A percentile compares a stretch with the other conserved stretches of the same genome.
Evolutionary conservation across 2,113 vertebrate genomes (phyloP).

Genomic region (Tyrannus savana): DNA sequence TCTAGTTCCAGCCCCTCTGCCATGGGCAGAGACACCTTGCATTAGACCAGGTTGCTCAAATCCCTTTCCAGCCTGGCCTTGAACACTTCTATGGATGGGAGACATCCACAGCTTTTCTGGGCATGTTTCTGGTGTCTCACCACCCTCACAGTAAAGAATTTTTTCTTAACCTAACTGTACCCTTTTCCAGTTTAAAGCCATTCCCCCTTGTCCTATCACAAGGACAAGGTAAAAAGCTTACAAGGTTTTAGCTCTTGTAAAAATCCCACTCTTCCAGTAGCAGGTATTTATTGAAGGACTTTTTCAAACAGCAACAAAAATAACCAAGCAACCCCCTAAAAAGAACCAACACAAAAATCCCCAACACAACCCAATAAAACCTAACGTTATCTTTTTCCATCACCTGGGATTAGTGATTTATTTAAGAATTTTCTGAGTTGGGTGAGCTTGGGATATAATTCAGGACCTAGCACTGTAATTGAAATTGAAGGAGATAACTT

Average conservation of each 20-base stretch:
- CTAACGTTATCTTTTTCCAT: not conserved
- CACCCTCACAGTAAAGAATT: not conserved
- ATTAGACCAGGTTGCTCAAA: not conserved
- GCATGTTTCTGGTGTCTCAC: not conserved
- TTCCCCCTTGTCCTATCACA: not conserved
- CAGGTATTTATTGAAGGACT: not conserved
- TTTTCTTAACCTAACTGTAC: too few relatives aligned
- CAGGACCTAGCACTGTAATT: not conserved
- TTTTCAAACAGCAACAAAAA: not conserved
- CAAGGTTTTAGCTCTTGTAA: too few relatives aligned
- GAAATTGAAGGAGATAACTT: not conserved
- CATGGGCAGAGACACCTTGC: too few relatives aligned
- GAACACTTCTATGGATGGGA: not conserved
- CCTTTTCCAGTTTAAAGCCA: not conserved
- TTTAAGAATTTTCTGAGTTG: not conserved
- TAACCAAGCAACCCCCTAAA: not conserved
- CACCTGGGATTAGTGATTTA: not conserved
- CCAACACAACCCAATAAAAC: not conserved
- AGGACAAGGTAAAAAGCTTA: too few relatives aligned
- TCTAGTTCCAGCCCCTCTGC: not conserved
- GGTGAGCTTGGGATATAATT: not conserved
- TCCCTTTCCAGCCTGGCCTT: not conserved
- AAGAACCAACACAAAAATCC: not conserved
- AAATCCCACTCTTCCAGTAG: not conserved
- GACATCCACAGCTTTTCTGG: not conserved